Conservation (phyloP, 2,797 vertebrate species). For the Spheniscus humboldti region DNA sequence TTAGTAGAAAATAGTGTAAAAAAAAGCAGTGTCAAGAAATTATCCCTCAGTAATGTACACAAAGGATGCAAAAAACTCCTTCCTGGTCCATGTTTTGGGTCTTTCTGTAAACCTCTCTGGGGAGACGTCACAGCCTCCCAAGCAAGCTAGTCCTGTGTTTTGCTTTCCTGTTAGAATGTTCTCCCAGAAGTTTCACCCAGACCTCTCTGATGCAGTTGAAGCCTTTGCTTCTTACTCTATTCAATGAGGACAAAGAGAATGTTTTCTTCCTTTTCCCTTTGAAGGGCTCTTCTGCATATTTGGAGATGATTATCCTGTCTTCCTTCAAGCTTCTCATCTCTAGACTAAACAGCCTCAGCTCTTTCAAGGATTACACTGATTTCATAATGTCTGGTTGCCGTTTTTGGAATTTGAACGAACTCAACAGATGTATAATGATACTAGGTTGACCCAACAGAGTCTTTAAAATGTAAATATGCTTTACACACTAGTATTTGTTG, state of each 20-base stretch:
- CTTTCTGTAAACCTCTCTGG: background rate
- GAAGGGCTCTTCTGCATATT: slow-evolving; percentile 8
- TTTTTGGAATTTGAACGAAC: slow-evolving; percentile 8
- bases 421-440: background rate
- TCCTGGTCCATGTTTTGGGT: background rate
- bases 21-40: background rate
- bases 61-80: background rate
- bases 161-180: background rate
- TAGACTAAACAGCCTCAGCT: slow-evolving; percentile 47
- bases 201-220: background rate
- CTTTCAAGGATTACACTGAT: background rate
- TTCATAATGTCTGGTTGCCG: background rate
- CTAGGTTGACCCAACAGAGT: background rate
- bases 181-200: background rate
- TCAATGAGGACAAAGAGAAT: background rate
- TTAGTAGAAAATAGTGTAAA: background rate
- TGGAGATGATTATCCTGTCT: slow-evolving; percentile 16
- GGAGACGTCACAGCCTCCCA: background rate
- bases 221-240: background rate
- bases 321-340: background rate
- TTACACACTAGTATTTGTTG: background rate
- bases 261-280: background rate
- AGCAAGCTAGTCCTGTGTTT: background rate
- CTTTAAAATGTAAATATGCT: slow-evolving; percentile 18
- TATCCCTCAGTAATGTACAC: background rate